Evolutionary conservation across 2,113 vertebrate species (phyloP).

Genomic region (Okapia johnstoni): DNA sequence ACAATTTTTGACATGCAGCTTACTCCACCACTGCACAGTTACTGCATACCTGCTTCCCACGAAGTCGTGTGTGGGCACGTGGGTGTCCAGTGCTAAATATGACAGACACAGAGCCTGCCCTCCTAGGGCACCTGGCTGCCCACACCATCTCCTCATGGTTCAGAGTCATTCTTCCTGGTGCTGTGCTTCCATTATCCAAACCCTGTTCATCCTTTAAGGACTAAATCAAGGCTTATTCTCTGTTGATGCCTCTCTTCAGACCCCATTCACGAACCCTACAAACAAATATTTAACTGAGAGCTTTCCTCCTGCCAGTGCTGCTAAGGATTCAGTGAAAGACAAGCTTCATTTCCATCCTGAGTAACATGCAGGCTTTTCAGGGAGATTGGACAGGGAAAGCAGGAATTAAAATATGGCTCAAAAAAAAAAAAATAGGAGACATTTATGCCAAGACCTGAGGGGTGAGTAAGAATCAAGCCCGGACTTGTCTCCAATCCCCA

Average conservation of each 20-base stretch:
- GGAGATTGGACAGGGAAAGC: not conserved
- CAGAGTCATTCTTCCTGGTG: not conserved
- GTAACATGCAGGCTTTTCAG: not conserved
- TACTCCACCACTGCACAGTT: not conserved
- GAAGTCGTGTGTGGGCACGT: not conserved
- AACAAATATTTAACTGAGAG: not conserved
- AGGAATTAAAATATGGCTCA: not conserved
- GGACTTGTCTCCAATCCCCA: too few species aligned
- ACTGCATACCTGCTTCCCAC: not conserved
- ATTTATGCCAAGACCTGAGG: not conserved
- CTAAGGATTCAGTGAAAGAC: not conserved
- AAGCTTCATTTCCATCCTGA: not conserved
- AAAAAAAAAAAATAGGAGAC: not conserved
- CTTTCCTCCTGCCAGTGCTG: not conserved
- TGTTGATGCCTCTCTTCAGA: not conserved
- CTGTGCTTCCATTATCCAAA: not conserved
- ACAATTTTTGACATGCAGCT: not conserved
- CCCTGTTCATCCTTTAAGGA: not conserved
- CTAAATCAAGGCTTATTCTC: not conserved
- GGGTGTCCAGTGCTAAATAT: too few species aligned
- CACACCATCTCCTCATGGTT: fast-evolving
- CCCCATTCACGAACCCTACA: not conserved
- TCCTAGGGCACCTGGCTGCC: not conserved
- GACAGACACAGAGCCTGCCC: too few species aligned
- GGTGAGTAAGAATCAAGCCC: not conserved